Conservation (phyloP, 2,113 vertebrate species). For the Pygoscelis antarcticus region DNA sequence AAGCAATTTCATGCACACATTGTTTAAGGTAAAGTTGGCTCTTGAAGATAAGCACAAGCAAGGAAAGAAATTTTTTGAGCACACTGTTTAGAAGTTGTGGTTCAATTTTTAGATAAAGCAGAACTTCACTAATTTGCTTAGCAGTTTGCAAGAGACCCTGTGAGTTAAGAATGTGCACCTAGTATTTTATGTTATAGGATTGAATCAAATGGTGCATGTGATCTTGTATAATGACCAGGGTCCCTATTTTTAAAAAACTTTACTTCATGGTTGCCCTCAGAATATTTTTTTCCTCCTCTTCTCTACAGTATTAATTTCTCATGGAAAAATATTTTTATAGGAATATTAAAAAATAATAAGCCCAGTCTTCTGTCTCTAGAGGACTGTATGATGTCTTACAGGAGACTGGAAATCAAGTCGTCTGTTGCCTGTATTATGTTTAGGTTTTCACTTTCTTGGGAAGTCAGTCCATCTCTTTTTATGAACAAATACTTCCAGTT, state of each 20-base stretch:
- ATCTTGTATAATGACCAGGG: neutral
- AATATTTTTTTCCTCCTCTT: neutral
- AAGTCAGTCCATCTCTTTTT: neutral
- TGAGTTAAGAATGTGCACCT: neutral
- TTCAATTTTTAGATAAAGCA: neutral
- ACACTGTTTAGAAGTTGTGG: neutral
- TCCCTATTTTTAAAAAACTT: neutral
- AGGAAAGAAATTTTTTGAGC: neutral
- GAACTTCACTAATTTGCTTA: neutral
- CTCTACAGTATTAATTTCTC: neutral
- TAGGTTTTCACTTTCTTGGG: neutral
- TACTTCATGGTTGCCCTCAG: neutral
- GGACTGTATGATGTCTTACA: neutral
- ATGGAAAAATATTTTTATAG: neutral
- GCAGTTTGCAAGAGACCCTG: neutral
- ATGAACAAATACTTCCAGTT: neutral
- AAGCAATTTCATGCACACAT: neutral
- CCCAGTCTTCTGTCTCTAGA: neutral
- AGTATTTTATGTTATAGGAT: neutral
- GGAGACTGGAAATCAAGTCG: neutral
- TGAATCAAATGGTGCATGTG: neutral
- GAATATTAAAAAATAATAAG: neutral
- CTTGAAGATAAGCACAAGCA: neutral
- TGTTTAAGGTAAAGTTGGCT: neutral
- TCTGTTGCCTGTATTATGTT: neutral